These are phyloP conservation scores for Haliclona indistincta DNA, from an alignment of 37 sponge, comb jelly and placozoan genomes.

Conservation along the genomic window DNA sequence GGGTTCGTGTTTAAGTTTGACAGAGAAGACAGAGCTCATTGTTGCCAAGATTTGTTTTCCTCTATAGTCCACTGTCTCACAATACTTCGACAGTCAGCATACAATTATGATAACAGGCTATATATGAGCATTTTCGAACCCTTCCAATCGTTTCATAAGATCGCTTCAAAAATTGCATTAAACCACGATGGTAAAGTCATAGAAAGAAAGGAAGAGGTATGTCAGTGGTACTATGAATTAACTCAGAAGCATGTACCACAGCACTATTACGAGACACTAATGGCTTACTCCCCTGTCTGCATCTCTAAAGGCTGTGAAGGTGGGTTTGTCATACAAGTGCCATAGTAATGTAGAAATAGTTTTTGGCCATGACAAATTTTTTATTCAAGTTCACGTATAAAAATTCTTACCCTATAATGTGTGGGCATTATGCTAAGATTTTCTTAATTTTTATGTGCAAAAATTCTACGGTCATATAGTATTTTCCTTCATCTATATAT, in stretches of 20 bases:
- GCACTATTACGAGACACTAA: constrained; percentile 27
- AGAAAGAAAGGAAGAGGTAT: constrained; percentile 1
- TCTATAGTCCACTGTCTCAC: constrained; percentile 26
- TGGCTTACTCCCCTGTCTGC: constrained; percentile 25
- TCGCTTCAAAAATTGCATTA: background rate
- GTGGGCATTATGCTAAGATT: too few species aligned
- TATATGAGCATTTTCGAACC: constrained; percentile 27
- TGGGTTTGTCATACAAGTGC: constrained; percentile 4
- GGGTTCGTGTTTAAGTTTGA: constrained; percentile 28
- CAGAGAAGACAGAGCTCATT: background rate
- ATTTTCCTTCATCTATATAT: background rate
- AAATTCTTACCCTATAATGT: too few species aligned
- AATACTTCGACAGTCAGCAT: constrained; percentile 17
- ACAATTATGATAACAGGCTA: constrained; percentile 11
- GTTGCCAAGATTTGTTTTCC: constrained; percentile 12
- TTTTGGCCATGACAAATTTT: too few species aligned
- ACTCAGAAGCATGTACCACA: background rate
- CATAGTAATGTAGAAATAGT: background rate
- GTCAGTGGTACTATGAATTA: too few species aligned
- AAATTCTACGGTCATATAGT: too few species aligned
- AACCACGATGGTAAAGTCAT: background rate
- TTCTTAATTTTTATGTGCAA: too few species aligned
- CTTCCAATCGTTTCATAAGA: constrained; percentile 12
- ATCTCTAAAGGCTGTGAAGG: constrained; percentile 16
- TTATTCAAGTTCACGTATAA: too few species aligned